Conservation (phyloP, 2,113 vertebrate species). For the Gymnorhina tibicen region DNA sequence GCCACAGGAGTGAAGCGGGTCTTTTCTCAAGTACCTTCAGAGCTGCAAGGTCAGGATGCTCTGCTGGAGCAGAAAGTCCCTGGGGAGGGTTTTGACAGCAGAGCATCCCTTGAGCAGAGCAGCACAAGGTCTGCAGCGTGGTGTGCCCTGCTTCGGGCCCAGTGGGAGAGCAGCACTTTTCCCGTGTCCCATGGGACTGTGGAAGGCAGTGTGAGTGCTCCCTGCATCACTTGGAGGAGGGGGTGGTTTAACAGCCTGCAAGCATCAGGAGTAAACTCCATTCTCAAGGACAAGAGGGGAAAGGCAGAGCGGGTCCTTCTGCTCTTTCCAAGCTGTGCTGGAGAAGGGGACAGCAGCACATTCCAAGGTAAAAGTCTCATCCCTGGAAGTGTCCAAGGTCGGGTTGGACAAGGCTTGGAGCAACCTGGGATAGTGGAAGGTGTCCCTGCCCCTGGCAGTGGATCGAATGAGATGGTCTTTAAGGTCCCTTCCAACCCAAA, state of each 20-base stretch:
- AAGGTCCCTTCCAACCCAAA: neutral
- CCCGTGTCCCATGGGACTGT: neutral
- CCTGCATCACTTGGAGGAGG: neutral
- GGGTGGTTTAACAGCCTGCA: neutral
- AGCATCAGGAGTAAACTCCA: neutral
- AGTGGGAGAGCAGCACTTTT: neutral
- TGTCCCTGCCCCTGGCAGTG: neutral
- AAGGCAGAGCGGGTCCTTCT: neutral
- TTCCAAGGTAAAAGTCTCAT: neutral
- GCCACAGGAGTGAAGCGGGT: fast-evolving
- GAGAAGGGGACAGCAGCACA: neutral
- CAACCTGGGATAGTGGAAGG: neutral
- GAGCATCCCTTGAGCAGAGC: neutral
- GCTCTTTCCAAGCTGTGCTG: neutral
- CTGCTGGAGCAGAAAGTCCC: neutral
- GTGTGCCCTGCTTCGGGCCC: neutral
- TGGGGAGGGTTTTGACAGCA: neutral
- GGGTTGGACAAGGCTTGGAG: neutral
- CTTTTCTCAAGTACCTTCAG: neutral
- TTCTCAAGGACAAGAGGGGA: neutral
- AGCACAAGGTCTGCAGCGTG: fast-evolving
- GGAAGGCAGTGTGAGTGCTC: neutral
- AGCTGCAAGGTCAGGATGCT: neutral
- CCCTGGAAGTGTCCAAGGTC: neutral
- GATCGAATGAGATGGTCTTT: neutral